A percentile compares a stretch with the other conserved stretches of the same genome.
These are phyloP conservation scores for Etia nguti DNA, from an alignment of 2,113 vertebrate species.

Conservation along the genomic window DNA sequence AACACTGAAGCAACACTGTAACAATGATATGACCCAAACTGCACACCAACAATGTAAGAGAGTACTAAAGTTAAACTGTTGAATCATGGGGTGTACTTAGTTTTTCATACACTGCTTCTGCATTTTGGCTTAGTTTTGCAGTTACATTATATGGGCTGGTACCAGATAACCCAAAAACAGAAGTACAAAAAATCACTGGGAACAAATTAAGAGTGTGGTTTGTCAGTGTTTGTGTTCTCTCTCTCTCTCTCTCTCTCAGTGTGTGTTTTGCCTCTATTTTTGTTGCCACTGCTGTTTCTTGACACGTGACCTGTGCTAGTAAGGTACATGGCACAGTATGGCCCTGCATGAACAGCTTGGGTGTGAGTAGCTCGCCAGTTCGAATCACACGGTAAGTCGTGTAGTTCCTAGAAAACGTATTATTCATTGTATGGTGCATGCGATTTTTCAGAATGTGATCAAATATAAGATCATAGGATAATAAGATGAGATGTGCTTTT, in stretches of 20 bases:
- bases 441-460: background rate
- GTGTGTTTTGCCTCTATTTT: conserved; percentile 18
- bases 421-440: background rate
- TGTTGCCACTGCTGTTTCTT: conserved; percentile 11
- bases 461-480: background rate
- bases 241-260: background rate
- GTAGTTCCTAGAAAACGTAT: background rate
- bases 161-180: background rate
- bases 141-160: background rate
- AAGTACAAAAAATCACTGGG: too few species aligned
- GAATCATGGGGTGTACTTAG: background rate
- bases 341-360: background rate
- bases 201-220: background rate
- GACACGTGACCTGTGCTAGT: conserved; percentile 8
- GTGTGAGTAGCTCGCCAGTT: background rate
- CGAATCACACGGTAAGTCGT: background rate
- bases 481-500: background rate
- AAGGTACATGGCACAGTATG: background rate
- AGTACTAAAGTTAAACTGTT: background rate
- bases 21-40: background rate
- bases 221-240: background rate
- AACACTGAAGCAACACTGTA: background rate
- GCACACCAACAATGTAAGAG: background rate
- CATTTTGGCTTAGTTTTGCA: background rate
- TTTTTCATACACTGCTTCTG: background rate